Conservation (phyloP, 2,888 invertebrate species). For the Drosophila koepferae region DNA sequence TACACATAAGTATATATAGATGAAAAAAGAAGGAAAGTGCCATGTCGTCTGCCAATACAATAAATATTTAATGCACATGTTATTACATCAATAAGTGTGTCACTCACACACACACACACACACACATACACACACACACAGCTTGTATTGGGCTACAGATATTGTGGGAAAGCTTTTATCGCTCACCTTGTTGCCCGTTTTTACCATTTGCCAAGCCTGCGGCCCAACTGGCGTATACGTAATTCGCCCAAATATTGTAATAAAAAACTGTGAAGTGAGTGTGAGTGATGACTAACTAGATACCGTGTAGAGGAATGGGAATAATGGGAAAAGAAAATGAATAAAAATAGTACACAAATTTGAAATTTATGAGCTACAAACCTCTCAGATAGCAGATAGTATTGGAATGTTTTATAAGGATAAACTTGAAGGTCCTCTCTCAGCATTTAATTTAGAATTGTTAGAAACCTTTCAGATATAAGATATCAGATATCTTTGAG, state of each 20-base stretch:
- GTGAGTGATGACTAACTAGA: background rate
- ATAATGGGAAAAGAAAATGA: background rate
- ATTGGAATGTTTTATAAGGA: too few species aligned
- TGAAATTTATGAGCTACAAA: too few species aligned
- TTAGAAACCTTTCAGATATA: too few species aligned
- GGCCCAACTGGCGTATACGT: constrained; percentile 63
- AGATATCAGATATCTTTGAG: too few species aligned
- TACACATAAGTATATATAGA: constrained; percentile 18
- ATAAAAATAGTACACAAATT: too few species aligned
- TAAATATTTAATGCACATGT: constrained; percentile 80
- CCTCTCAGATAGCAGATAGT: too few species aligned
- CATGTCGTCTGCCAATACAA: constrained; percentile 80
- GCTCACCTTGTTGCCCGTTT: constrained; percentile 62
- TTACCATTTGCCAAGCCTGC: constrained; percentile 46
- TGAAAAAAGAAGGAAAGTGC: constrained; percentile 56
- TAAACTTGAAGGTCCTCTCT: too few species aligned
- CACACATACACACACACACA: constrained; percentile 13
- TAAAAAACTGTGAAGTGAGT: constrained; percentile 21
- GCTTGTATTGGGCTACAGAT: constrained; percentile 21
- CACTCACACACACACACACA: constrained; percentile 58
- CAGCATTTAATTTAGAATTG: too few species aligned
- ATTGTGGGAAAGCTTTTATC: constrained; percentile 72
- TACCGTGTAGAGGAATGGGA: background rate
- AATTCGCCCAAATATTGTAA: constrained; percentile 56
- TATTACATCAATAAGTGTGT: constrained; percentile 78